Evolutionary conservation across 1,140 invertebrate genomes (phyloP), one percentile per base, ranked within the genome.

Genomic region (Lasaia peninsularis): DNA sequence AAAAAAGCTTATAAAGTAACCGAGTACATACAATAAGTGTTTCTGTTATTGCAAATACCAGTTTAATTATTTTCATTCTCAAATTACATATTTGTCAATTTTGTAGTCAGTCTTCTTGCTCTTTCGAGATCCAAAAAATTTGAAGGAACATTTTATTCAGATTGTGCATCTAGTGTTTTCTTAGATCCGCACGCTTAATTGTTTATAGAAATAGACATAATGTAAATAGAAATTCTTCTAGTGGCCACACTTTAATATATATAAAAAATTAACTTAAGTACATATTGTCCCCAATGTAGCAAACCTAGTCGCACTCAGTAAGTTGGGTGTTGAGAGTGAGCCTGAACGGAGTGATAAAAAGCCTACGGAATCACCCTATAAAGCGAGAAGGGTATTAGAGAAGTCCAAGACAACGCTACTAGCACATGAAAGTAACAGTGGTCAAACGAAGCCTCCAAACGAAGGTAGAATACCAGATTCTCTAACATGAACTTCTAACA

Each of bases 261-360:
- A 44, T 65, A 60, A 34, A 65, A 62, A 73, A 35, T 77, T 75
- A 73, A 76, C 75, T 58, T 62, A 70, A 65, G 60, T 69, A 65
- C 68, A 73, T 74, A 40, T 80, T 80, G 64, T 85, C 70, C 71
- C 73, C 71, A 69, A 77, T 86, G 78, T 86, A 88, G 86, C 81
- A 44, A 88, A 85, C 78, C 86, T 88, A 77, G 83, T 88, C 67
- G 86, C 83, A 69, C 83, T 88, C 74, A 88, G 86, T 86, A 86
- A 86, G 66, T 83, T 88, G 86, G 86, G 82, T 55, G 78, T 88
- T 66, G 83, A 88, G 69, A 78, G 75, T 75, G 85, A 86, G 69
- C 68, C 80, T 57, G 83, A 86, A 62, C 52, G 76, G 60, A 84
- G 73, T 66, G 83, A 82, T 58, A 86, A 83, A 85, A 86, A 79